Evolutionary conservation across 2,113 vertebrate species (phyloP).

Genomic region (Cinclus mexicanus): DNA sequence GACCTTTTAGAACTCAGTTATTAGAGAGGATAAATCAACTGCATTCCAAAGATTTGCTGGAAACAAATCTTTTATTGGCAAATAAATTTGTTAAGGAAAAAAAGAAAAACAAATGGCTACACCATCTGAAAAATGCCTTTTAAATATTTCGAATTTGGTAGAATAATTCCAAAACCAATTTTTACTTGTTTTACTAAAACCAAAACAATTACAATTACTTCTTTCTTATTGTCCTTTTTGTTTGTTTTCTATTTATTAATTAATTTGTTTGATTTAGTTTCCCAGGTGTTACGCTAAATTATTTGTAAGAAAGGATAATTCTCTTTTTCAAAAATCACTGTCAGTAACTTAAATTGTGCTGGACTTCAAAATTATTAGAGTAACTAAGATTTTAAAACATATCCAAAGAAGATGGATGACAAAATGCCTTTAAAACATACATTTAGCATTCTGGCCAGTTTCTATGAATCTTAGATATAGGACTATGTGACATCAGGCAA

Average conservation of each 20-base stretch:
- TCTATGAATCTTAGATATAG: not conserved
- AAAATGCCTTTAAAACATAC: not conserved
- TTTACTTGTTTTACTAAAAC: not conserved
- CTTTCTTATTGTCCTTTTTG: not conserved
- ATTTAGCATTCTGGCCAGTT: not conserved
- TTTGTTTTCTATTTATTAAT: not conserved
- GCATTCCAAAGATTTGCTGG: not conserved
- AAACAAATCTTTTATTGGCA: not conserved
- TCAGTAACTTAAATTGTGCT: not conserved
- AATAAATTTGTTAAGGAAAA: not conserved
- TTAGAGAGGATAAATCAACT: not conserved
- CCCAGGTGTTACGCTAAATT: not conserved
- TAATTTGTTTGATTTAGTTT: not conserved
- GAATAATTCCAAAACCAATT: not conserved
- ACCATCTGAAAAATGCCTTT: not conserved
- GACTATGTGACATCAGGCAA: not conserved
- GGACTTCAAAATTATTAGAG: not conserved
- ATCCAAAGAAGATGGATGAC: not conserved
- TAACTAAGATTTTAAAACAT: not conserved
- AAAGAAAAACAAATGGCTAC: rapidly evolving
- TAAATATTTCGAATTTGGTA: not conserved
- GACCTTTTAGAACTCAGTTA: not conserved
- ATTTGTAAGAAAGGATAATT: not conserved
- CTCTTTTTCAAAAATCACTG: not conserved
- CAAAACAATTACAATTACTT: rapidly evolving